These are phyloP conservation scores for Lanistes nyassanus DNA, from an alignment of 1,140 invertebrate genomes.

Conservation along the genomic window DNA sequence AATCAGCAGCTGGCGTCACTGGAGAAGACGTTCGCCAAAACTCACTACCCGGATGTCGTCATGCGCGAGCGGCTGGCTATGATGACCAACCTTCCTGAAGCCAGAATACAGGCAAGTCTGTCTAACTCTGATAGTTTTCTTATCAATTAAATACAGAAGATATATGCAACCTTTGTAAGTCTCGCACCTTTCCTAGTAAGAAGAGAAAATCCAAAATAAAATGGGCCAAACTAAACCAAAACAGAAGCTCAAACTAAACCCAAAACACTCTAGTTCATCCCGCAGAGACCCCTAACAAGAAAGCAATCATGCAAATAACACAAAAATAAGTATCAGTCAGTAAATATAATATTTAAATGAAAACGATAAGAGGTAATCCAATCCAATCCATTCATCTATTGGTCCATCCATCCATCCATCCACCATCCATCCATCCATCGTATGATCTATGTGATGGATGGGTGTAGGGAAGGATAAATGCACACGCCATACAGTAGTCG, in stretches of 20 bases:
- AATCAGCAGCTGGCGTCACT: slow-evolving; percentile 94
- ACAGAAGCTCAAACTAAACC: not conserved
- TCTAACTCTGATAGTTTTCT: no score
- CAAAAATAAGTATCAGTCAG: not conserved
- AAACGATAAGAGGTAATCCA: no score
- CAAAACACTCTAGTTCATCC: not conserved
- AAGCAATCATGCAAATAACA: not conserved
- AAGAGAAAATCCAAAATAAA: slow-evolving; percentile 3
- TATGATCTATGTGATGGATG: no score
- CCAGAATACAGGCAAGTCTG: slow-evolving; percentile 82
- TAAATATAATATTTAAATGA: no score
- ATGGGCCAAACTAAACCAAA: not conserved
- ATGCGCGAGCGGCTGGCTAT: slow-evolving; percentile 89
- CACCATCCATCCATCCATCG: no score
- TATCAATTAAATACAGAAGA: no score
- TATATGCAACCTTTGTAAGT: no score
- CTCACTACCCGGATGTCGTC: slow-evolving; percentile 94
- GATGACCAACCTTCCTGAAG: slow-evolving; percentile 91
- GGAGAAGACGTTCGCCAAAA: slow-evolving; percentile 93
- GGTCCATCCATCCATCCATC: no score
- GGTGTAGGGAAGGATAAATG: no score
- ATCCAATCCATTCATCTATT: no score
- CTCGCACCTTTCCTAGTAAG: not conserved
- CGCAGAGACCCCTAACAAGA: not conserved
- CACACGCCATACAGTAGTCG: no score